A percentile compares a stretch with the other conserved stretches of the same genome.
phyloP scores from a whole-genome alignment of 1,140 invertebrate species.

The Drosophila burlai region DNA sequence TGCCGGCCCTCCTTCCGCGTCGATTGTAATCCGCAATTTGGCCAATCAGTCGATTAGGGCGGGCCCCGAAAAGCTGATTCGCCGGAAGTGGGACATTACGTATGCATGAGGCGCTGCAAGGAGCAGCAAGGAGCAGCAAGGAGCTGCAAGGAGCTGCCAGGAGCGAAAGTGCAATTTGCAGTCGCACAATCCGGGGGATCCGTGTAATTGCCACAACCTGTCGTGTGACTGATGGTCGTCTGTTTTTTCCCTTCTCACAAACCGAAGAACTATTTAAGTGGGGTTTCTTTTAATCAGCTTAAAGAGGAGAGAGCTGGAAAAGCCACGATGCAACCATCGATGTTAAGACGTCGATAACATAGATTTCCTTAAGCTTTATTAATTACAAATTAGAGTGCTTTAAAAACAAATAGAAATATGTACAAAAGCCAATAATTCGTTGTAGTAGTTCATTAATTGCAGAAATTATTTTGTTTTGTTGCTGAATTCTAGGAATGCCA shows the following conservation, averaged over 20 bases:
- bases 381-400: no score
- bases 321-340: neutral
- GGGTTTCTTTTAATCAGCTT: neutral
- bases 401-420: no score
- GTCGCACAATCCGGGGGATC: constrained; percentile 16
- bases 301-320: neutral
- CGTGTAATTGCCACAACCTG: constrained; percentile 43
- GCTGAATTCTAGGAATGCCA: no score
- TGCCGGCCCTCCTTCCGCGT: neutral
- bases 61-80: constrained; percentile 54
- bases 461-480: no score
- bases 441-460: no score
- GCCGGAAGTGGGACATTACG: constrained; percentile 55
- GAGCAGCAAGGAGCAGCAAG: constrained; percentile 20
- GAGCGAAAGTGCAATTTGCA: constrained; percentile 56
- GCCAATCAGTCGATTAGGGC: constrained; percentile 64
- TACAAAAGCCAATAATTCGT: no score
- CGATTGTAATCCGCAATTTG: constrained; percentile 71
- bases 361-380: no score
- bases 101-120: constrained; percentile 51
- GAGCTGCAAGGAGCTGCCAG: constrained; percentile 11
- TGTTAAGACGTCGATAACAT: no score
- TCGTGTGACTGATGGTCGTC: constrained; percentile 39
- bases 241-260: neutral
- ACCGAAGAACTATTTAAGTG: constrained; percentile 1